Conservation (phyloP, 2,888 invertebrate genomes). For the Allacma fusca region DNA sequence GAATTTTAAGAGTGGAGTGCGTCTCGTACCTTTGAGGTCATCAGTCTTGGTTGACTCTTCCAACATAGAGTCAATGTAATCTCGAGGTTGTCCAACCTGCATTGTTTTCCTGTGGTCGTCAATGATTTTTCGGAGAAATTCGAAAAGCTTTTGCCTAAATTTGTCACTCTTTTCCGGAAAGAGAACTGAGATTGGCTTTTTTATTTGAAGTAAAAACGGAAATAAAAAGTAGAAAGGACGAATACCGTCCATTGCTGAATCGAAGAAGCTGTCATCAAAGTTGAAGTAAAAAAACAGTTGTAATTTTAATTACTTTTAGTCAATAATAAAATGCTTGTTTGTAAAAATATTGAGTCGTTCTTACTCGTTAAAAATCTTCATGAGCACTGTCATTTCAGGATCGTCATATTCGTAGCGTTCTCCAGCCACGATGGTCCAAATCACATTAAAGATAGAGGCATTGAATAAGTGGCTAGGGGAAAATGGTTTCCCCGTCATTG, state of each 20-base stretch:
- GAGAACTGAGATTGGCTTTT: neutral
- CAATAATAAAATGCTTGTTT: no score
- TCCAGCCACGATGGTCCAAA: neutral
- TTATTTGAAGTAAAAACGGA: neutral
- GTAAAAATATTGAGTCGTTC: no score
- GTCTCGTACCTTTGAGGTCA: no score
- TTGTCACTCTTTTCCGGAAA: neutral
- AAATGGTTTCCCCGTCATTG: neutral
- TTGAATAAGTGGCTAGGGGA: neutral
- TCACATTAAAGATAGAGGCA: neutral
- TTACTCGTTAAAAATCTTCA: neutral
- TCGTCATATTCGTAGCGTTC: neutral
- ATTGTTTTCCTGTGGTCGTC: constrained; percentile 3
- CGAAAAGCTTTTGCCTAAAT: neutral
- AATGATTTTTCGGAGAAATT: neutral
- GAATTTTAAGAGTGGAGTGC: neutral
- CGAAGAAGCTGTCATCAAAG: no score
- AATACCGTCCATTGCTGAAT: neutral
- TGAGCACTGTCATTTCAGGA: neutral
- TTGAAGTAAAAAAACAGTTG: no score
- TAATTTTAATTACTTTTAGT: no score
- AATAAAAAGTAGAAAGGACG: constrained; percentile 11
- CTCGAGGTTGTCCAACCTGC: neutral
- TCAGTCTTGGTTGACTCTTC: neutral
- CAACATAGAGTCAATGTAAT: constrained; percentile 16